Percentiles rank a stretch among this genome's conserved stretches.
These are phyloP conservation scores for Acanthiza pusilla DNA, from an alignment of 2,797 vertebrate species.

Conservation along the genomic window DNA sequence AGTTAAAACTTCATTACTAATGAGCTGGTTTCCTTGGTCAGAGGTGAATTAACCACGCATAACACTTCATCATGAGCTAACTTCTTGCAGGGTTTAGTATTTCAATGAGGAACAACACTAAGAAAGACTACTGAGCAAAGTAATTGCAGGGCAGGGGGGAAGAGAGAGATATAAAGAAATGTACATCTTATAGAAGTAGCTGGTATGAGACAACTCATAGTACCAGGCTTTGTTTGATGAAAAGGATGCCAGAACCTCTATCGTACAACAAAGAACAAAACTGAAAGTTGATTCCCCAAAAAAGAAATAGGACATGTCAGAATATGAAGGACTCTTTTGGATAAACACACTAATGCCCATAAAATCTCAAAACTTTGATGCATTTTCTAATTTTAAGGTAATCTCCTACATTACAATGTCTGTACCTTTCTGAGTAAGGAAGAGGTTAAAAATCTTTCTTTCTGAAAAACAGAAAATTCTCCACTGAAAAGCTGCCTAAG, in stretches of 20 bases:
- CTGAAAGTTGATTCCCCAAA: neutral
- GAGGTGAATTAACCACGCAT: neutral
- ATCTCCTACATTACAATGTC: neutral
- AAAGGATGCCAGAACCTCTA: neutral
- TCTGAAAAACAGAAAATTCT: neutral
- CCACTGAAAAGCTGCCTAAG: conserved; percentile 13
- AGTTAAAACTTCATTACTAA: neutral
- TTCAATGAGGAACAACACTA: neutral
- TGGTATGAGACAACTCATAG: neutral
- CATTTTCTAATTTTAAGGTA: neutral
- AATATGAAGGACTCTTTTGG: neutral
- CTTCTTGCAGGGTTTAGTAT: neutral
- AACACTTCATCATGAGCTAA: neutral
- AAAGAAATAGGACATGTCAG: neutral
- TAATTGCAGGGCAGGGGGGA: accelerated
- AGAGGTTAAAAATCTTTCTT: conserved; percentile 36
- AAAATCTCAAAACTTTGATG: neutral
- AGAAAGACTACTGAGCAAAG: neutral
- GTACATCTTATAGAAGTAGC: neutral
- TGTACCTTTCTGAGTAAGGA: neutral
- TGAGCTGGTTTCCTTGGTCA: neutral
- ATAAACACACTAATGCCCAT: neutral
- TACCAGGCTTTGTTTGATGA: neutral
- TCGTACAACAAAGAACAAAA: neutral
- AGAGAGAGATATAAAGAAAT: neutral